Base-by-base conservation (phyloP, 2,888 invertebrate species). In the Hyppa rectilinea region DNA sequence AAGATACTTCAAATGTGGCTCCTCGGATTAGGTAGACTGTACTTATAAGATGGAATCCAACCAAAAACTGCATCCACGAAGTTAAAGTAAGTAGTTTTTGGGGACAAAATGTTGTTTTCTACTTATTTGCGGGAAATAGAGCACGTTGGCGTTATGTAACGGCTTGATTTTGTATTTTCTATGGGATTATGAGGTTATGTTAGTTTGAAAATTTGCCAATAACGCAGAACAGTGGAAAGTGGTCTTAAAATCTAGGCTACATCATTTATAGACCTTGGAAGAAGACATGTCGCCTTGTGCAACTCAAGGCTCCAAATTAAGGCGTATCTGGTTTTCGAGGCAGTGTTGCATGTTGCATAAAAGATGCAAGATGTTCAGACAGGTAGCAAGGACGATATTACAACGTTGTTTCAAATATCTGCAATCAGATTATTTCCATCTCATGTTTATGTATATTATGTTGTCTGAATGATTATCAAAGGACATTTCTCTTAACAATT, bases 11-110 rank as follows among this genome's bases (percentile, higher is more conserved):
- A 53, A 68, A 75, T 72, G 47, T 75, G 40, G 56, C 64, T 70
- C 50, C 10, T 31, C n/a, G 68, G 12, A 49, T 65, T 84, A 65
- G 68, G 68, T 69, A 58, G 56, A 69, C 55, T 29, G 49, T 62
- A 53, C 65, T 74, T 75, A 49, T 60, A 68, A 71, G 69, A 82
- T 82, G 82, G 85, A 82, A 71, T 55, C 53, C 52, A 50, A 85
- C 85, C 82, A 84, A 82, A 81, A 81, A 75, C 17, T 83, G 71
- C 82, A 75, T 59, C 65, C 67, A 68, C 62, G 34, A 71, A 55
- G 59, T 64, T 58, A 53, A 66, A 55, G 62, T 71, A 64, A 50
- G 55, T 64, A 69, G 81, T 64, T 82, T 81, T 82, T 82, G 50
- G 52, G 55, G 56, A 53, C 63, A 67, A 14, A 40, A 67, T 63